Base-by-base conservation (phyloP, 2,113 vertebrate species). In the Sceloporus undulatus region DNA sequence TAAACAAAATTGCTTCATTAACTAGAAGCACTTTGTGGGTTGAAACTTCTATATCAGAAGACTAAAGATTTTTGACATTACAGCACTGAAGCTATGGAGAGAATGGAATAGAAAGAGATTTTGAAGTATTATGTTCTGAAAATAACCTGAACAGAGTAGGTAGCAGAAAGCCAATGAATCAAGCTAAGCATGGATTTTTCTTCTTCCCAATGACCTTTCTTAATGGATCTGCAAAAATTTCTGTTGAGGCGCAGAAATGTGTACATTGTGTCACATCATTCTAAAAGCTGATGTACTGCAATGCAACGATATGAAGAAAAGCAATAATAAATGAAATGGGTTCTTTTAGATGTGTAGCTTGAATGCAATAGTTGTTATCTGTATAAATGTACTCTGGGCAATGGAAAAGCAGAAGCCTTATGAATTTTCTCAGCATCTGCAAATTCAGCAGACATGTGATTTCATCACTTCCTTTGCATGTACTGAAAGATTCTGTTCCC, bases 101-200 rank as follows among this genome's bases (percentile, higher is more conserved):
- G 9, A 0, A 0, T 23, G 16, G 34, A 89, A 91, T 77, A 84
- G 87, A 89, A 90, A 85, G 25, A 86, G 87, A 91, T 25, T 82
- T 85, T 90, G 89, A 87, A 89, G 90, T 62, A 86, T 65, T 87
- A 88, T 48, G 76, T 85, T 84, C 56, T 78, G 23, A 42, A 92
- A 88, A 82, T 88, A 90, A 92, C 16, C 66, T 81, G 25, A 92
- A 38, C 25, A 90, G 90, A 73, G 59, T 73, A 29, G 29, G 68
- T 88, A 89, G 19, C 85, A 68, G 80, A 91, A 93, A 83, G 75
- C 40, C 87, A 85, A 81, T 93, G 82, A 92, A 94, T 94, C 78
- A 94, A 89, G 83, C 2, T 85, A 93, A 90, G 23, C 62, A 70
- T 23, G 89, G 9, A 75, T 80, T 91, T 93, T 94, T 89, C 81